phyloP scores from a whole-genome alignment of 1,140 invertebrate genomes.

The Lucilia sericata region DNA sequence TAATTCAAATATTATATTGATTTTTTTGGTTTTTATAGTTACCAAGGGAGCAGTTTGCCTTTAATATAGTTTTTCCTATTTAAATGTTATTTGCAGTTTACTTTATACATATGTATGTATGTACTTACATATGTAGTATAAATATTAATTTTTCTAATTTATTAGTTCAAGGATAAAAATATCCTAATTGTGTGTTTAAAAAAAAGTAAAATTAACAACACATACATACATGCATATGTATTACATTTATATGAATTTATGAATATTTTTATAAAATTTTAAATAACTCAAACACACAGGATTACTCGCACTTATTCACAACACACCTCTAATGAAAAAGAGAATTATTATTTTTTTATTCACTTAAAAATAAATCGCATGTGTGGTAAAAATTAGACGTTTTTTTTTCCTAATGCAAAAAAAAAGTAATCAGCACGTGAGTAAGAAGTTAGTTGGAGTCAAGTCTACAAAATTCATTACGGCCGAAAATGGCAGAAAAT shows the following conservation, averaged over 20 bases:
- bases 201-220: neutral
- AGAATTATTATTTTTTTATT: neutral
- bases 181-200: neutral
- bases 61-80: neutral
- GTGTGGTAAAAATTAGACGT: neutral
- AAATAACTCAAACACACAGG: neutral
- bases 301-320: neutral
- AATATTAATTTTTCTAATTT: neutral
- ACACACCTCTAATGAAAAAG: neutral
- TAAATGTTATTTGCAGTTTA: neutral
- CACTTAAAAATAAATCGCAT: neutral
- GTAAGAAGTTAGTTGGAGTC: neutral
- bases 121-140: neutral
- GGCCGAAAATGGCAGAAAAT: too few relatives aligned
- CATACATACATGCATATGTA: neutral
- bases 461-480: neutral
- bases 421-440: neutral
- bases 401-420: neutral
- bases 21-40: neutral
- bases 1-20: neutral
- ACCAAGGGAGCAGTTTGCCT: neutral
- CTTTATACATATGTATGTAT: neutral
- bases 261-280: too few relatives aligned
- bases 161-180: constrained; percentile 8
- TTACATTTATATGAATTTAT: neutral